phyloP scores from a whole-genome alignment of 2,888 invertebrate genomes.

The Philhelius pedissequus region DNA sequence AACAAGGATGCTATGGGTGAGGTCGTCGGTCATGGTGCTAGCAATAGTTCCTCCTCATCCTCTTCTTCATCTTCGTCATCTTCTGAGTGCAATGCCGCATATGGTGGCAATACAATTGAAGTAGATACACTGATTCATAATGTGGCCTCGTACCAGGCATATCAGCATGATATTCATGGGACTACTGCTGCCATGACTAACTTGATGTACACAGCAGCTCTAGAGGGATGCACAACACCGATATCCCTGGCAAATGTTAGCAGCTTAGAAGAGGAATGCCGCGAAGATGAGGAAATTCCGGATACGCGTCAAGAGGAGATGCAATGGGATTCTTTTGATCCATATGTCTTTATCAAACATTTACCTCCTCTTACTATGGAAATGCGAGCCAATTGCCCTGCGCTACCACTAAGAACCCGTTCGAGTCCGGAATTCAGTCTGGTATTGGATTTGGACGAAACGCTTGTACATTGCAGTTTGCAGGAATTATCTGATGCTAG shows the following conservation, averaged over 20 bases:
- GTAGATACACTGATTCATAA: constrained; percentile 69
- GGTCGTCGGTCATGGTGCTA: not conserved
- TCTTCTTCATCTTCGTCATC: constrained; percentile 49
- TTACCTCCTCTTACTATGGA: constrained; percentile 90
- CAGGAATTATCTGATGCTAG: constrained; percentile 95
- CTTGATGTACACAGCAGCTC: constrained; percentile 47
- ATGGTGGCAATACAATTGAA: constrained; percentile 49
- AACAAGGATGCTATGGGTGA: constrained; percentile 36
- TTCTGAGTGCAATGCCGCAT: constrained; percentile 31
- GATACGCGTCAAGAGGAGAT: constrained; percentile 70
- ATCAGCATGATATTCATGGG: constrained; percentile 41
- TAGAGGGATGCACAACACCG: constrained; percentile 51
- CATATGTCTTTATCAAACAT: constrained; percentile 94
- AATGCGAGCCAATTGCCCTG: constrained; percentile 84
- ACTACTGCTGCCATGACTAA: constrained; percentile 52
- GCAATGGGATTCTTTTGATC: constrained; percentile 91
- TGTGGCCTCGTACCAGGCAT: constrained; percentile 58
- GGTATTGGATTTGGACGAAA: constrained; percentile 90
- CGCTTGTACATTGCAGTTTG: constrained; percentile 95
- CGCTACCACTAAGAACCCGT: constrained; percentile 93
- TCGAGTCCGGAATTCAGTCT: constrained; percentile 96
- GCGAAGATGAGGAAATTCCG: constrained; percentile 71
- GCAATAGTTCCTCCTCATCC: constrained; percentile 37
- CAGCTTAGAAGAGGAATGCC: constrained; percentile 69
- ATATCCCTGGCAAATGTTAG: constrained; percentile 52